Evolutionary conservation across 2,888 invertebrate species (phyloP), one percentile per base, ranked within the genome.

Genomic region (Cephus rjabovi): DNA sequence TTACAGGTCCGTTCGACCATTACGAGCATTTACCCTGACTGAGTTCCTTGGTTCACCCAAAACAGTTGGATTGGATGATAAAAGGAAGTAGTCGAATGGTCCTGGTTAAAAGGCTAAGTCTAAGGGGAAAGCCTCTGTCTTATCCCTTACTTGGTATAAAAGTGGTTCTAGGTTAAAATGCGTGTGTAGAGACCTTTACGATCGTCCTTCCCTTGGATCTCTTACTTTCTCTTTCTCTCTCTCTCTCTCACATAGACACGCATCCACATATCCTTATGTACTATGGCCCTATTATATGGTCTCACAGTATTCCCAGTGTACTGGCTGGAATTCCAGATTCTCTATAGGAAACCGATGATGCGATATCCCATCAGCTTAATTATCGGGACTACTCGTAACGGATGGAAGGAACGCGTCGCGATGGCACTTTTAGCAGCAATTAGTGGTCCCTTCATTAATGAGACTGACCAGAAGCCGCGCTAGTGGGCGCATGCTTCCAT

Each of bases 1-100:
- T 70, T 70, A 33, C 71, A 70, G 71, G 71, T 33, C 71, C 31
- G 30, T 70, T 33, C 71, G 30, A 70, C 71, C 71, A 70, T 70
- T 70, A 70, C 71, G 71, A 23, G 71, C 33, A 70, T 70, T 70
- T 70, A 70, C 71, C 30, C 30, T 4, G 71, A 33, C 71, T 33
- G 71, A 31, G 12, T 70, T 70, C 30, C 33, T 70, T 40, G 40
- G 15, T 40, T 40, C 40, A 40, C 40, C 40, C 15, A 40, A 40
- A 40, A 40, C 40, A 40, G 40, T 40, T 40, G 40, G 40, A 40
- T 40, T 40, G 40, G 40, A 40, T 40, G 40, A 40, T 40, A 40
- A 40, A 23, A 40, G 40, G 6, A 23, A 40, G 23, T 23, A 40
- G 23, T 23, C 15, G 40, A 40, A 40, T 23, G 40, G 40, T 40